These are phyloP conservation scores for Chromobotia macracanthus DNA, from an alignment of 2,797 vertebrate species.

Conservation along the genomic window DNA sequence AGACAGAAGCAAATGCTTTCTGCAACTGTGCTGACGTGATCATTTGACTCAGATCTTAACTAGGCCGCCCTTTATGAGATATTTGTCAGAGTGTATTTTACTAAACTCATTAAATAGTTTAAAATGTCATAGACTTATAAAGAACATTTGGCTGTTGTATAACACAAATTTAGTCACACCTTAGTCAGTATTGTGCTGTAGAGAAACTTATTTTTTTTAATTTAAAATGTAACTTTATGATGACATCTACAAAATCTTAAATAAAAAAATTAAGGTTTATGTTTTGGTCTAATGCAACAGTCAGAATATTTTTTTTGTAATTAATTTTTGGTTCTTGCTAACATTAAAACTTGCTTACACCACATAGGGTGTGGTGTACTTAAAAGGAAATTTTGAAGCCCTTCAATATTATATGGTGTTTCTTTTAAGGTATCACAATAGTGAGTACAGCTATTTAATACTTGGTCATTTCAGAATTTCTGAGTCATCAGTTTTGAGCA, in stretches of 20 bases:
- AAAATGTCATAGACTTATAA: neutral
- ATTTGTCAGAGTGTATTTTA: constrained; percentile 25
- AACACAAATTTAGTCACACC: constrained; percentile 13
- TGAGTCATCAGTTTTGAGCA: constrained; percentile 1
- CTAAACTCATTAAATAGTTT: neutral
- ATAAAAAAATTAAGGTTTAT: neutral
- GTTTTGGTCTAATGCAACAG: neutral
- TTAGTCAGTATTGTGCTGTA: constrained; percentile 6
- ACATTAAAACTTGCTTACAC: constrained; percentile 17
- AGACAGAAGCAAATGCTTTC: constrained; percentile 54
- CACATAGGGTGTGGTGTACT: constrained; percentile 31
- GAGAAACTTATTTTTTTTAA: constrained; percentile 15
- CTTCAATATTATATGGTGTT: constrained; percentile 4
- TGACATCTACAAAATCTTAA: neutral
- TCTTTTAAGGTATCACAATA: constrained; percentile 5
- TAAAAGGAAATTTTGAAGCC: neutral
- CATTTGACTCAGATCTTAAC: constrained; percentile 52
- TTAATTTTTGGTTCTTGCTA: constrained; percentile 22
- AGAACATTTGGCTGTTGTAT: constrained; percentile 10
- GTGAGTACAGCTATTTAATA: neutral
- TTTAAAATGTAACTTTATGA: neutral
- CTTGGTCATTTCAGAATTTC: neutral
- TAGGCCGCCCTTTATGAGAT: constrained; percentile 41
- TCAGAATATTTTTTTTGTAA: neutral
- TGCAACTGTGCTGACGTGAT: constrained; percentile 57